Evolutionary conservation across 2,113 vertebrate species (phyloP).

Genomic region (Podocnemis expansa): DNA sequence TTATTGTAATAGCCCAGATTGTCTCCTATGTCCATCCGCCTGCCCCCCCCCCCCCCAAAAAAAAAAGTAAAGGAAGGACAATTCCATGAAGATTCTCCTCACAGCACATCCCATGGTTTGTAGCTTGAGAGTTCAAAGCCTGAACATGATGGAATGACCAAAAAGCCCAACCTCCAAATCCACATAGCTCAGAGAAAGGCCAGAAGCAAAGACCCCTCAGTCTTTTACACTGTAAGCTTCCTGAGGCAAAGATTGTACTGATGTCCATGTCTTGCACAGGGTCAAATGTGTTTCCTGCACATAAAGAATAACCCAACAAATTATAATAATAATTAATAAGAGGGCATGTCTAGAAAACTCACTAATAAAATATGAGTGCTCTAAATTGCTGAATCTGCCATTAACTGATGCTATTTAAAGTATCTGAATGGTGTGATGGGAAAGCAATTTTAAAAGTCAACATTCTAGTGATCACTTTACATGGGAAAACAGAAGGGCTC

Average conservation of each 20-base stretch:
- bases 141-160: not conserved
- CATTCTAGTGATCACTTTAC: not conserved
- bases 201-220: not conserved
- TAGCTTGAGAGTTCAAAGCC: not conserved
- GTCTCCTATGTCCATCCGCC: not conserved
- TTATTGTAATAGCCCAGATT: not conserved
- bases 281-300: not conserved
- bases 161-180: not conserved
- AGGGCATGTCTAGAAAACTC: not conserved
- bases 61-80: not conserved
- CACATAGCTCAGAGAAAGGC: not conserved
- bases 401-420: not conserved
- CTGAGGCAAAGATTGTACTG: not conserved
- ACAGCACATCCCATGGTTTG: not conserved
- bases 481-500: not conserved
- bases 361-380: not conserved
- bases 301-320: not conserved
- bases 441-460: not conserved
- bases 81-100: not conserved
- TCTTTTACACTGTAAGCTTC: not conserved
- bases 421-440: not conserved
- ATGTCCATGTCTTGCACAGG: not conserved
- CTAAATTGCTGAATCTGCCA: not conserved
- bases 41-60: too few species aligned
- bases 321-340: not conserved